A percentile compares a stretch with the other conserved stretches of the same genome.
Evolutionary conservation across 2,797 vertebrate genomes (phyloP).

Genomic region (Oceanodroma leucorhoa): DNA sequence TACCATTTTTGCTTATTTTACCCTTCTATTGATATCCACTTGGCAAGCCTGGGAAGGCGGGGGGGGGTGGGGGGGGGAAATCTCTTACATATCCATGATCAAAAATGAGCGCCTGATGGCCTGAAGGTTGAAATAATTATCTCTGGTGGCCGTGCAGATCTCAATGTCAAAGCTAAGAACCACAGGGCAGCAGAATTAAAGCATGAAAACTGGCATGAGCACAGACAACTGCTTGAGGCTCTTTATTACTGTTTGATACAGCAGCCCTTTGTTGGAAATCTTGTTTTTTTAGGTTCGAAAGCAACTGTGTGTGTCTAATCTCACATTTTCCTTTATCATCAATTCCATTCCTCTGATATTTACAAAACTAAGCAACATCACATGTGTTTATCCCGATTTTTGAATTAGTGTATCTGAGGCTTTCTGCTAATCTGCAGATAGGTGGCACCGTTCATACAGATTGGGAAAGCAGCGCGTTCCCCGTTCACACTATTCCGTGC

Average conservation of each 20-base stretch:
- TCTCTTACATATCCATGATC: conserved; percentile 84
- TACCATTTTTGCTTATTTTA: conserved; percentile 71
- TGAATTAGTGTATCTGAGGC: conserved; percentile 70
- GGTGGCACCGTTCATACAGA: conserved; percentile 96
- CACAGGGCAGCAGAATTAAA: conserved; percentile 86
- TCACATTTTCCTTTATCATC: conserved; percentile 87
- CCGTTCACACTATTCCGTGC: conserved; percentile 76
- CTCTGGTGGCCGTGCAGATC: conserved; percentile 84
- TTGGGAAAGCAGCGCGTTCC: conserved; percentile 74
- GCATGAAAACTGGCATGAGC: conserved; percentile 88
- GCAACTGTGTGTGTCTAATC: conserved; percentile 88
- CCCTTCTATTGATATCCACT: conserved; percentile 70
- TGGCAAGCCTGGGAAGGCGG: conserved; percentile 70
- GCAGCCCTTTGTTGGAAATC: conserved; percentile 84
- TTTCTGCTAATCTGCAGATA: conserved; percentile 87
- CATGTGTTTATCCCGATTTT: conserved; percentile 78
- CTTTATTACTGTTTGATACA: conserved; percentile 89
- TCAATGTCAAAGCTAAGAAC: conserved; percentile 85
- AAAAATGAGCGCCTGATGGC: conserved; percentile 83
- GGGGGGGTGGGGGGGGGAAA: conserved; percentile 34
- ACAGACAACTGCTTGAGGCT: conserved; percentile 86
- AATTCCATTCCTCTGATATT: conserved; percentile 88
- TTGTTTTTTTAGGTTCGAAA: conserved; percentile 80
- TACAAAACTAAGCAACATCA: conserved; percentile 83
- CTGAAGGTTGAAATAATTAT: conserved; percentile 89